A percentile compares a stretch with the other conserved stretches of the same genome.
phyloP scores from a whole-genome alignment of 2,113 vertebrate genomes.

The Struthio camelus region DNA sequence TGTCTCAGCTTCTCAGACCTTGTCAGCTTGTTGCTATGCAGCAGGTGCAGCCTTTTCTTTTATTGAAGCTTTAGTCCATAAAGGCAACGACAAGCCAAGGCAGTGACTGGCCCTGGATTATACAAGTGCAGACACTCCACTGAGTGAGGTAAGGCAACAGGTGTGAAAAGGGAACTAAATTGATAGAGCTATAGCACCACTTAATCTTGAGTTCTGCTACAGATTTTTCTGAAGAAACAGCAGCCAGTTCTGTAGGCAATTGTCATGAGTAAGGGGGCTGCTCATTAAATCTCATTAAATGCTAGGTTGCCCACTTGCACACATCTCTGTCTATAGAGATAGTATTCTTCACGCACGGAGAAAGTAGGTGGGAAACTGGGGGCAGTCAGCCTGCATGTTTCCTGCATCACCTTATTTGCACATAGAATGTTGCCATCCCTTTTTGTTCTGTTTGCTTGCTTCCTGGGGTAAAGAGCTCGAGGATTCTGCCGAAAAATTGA shows the following conservation, averaged over 20 bases:
- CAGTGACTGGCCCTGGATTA: conserved; percentile 81
- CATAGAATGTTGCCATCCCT: not conserved
- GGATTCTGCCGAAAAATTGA: not conserved
- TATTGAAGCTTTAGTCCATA: conserved; percentile 76
- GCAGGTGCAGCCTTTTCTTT: conserved; percentile 81
- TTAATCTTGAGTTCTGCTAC: conserved; percentile 65
- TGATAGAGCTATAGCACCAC: conserved; percentile 52
- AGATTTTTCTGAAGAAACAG: conserved; percentile 48
- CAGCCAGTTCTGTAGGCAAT: conserved; percentile 27
- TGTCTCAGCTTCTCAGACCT: conserved; percentile 78
- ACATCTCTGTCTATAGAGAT: conserved; percentile 9
- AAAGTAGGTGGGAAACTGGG: not conserved
- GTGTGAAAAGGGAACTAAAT: conserved; percentile 72
- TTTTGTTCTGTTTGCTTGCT: not conserved
- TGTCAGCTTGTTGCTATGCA: conserved; percentile 78
- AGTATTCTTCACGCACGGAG: not conserved
- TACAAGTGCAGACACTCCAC: conserved; percentile 78
- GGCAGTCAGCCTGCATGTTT: not conserved
- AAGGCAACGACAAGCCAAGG: conserved; percentile 78
- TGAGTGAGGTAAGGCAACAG: conserved; percentile 86
- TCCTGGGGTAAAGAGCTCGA: not conserved
- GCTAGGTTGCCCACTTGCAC: not conserved
- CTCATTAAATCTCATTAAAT: not conserved
- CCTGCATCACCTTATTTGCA: not conserved
- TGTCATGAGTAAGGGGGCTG: conserved; percentile 17